phyloP scores from a whole-genome alignment of 2,888 invertebrate species.

The Linyphia triangularis region DNA sequence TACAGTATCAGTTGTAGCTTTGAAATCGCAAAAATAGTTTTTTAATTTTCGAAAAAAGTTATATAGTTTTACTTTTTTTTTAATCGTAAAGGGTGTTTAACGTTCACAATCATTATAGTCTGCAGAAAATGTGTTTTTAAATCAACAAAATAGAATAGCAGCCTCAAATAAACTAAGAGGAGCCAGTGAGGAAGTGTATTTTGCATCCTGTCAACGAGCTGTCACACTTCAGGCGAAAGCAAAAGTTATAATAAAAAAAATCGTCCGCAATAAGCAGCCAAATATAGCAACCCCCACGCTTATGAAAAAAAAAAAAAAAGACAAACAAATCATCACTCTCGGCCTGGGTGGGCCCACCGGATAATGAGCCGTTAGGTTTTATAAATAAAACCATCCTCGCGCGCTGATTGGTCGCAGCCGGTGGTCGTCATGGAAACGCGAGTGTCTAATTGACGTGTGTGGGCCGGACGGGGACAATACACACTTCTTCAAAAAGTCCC shows the following conservation, averaged over 20 bases:
- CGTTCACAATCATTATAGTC: no score
- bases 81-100: no score
- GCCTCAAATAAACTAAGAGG: not conserved
- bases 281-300: conserved; percentile 53
- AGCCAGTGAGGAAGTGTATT: conserved; percentile 25
- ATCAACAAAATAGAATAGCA: not conserved
- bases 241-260: conserved; percentile 22
- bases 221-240: conserved; percentile 7
- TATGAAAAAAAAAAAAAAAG: conserved; percentile 59
- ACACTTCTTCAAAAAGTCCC: conserved; percentile 21
- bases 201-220: conserved; percentile 28
- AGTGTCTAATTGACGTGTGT: conserved; percentile 75
- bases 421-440: conserved; percentile 69
- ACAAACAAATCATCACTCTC: conserved; percentile 66
- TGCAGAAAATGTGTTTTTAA: no score
- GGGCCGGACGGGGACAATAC: conserved; percentile 70
- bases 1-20: no score
- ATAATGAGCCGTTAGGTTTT: conserved; percentile 76
- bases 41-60: no score
- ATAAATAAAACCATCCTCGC: conserved; percentile 75
- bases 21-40: no score
- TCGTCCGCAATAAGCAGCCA: conserved; percentile 63
- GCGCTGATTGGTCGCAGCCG: conserved; percentile 75
- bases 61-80: no score
- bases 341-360: conserved; percentile 71